Conservation (phyloP, 2,113 vertebrate species). For the Nicator chloris region DNA sequence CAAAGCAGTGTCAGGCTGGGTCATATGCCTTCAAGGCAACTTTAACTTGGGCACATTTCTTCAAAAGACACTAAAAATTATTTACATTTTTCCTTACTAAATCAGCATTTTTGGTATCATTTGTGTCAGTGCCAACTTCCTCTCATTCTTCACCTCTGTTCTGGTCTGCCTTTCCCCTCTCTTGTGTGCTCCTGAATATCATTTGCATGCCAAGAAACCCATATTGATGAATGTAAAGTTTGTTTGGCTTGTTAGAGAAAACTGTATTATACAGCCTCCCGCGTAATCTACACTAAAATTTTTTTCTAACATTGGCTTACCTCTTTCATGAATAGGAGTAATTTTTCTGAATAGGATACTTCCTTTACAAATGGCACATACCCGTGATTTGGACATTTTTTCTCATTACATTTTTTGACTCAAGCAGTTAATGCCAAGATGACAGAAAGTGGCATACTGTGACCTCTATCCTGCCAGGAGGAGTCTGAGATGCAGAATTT, state of each 20-base stretch:
- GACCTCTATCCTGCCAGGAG: not conserved
- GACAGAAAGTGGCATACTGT: not conserved
- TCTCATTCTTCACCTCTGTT: slow-evolving; percentile 22
- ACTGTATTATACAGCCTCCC: not conserved
- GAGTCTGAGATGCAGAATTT: not conserved
- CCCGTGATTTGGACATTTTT: not conserved
- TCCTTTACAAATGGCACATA: not conserved
- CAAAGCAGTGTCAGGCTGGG: slow-evolving; percentile 30
- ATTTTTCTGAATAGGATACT: not conserved
- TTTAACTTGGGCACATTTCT: slow-evolving; percentile 37
- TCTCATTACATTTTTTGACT: not conserved
- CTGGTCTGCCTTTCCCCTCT: not conserved
- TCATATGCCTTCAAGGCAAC: slow-evolving; percentile 21
- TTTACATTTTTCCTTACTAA: slow-evolving; percentile 44
- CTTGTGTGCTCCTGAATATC: not conserved
- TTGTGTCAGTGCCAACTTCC: slow-evolving; percentile 18
- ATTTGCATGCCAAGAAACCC: not conserved
- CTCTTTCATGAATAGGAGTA: not conserved
- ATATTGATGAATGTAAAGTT: not conserved
- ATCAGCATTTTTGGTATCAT: slow-evolving; percentile 30
- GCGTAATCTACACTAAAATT: too few relatives aligned
- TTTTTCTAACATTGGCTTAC: not conserved
- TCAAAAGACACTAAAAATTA: slow-evolving; percentile 25
- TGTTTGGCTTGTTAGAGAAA: not conserved
- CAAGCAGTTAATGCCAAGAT: not conserved